A percentile compares a stretch with the other conserved stretches of the same genome.
Conservation (phyloP, 2,888 invertebrate species). For the Auanema freiburgensis region DNA sequence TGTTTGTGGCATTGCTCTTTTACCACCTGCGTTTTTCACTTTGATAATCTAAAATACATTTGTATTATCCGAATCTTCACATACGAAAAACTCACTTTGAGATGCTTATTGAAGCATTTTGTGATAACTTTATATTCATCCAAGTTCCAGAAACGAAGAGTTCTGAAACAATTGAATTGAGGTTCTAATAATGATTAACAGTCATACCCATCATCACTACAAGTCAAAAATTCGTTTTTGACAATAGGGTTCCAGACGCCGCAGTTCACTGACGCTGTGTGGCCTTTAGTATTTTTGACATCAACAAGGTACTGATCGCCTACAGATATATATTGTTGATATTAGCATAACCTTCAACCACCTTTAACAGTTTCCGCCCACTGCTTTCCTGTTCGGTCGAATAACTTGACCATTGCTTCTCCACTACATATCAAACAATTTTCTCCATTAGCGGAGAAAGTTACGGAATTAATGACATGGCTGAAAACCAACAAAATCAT, state of each 20-base stretch:
- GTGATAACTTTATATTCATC: constrained; percentile 71
- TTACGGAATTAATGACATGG: constrained; percentile 84
- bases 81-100: constrained; percentile 26
- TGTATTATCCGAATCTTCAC: neutral
- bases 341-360: neutral
- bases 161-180: constrained; percentile 66
- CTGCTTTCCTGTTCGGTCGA: constrained; percentile 70
- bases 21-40: constrained; percentile 55
- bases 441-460: constrained; percentile 93
- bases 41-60: constrained; percentile 46
- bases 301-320: constrained; percentile 95
- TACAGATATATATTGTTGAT: constrained; percentile 64
- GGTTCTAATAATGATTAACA: neutral
- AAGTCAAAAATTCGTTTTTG: constrained; percentile 89
- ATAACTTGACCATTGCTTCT: constrained; percentile 70
- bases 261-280: constrained; percentile 84
- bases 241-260: constrained; percentile 91
- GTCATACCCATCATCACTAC: constrained; percentile 81
- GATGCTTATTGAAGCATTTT: constrained; percentile 59
- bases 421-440: constrained; percentile 88
- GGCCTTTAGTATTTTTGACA: constrained; percentile 89
- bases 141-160: constrained; percentile 87
- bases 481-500: constrained; percentile 58
- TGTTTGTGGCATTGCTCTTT: constrained; percentile 54
- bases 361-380: constrained; percentile 61